Base-by-base conservation (phyloP, 2,888 invertebrate species). In the Scaptomyza tumidula region DNA sequence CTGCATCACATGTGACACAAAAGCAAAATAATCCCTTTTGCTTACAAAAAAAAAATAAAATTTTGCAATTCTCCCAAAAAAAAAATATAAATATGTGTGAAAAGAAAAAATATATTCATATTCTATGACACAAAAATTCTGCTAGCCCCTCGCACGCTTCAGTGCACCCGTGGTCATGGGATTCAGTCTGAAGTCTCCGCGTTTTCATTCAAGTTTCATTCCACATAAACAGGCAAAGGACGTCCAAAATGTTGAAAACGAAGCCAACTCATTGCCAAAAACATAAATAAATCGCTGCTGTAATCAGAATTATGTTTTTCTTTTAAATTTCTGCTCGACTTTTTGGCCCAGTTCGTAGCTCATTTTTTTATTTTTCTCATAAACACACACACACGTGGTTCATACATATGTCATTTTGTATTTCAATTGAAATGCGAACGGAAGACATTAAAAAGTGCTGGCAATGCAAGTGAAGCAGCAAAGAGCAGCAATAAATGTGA, bases 201-300 rank as follows among this genome's bases (percentile, higher is more conserved):
- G 19, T 14, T 24, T 49, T 33, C 70, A 69, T 73, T 83, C 86
- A 55, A 76, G 86, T 86, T 86, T 82, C 84, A 80, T 82, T 86
- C 78, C 45, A 33, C 45, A 67, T 86, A 82, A 86, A 71, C 46
- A 56, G 49, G 54, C 45, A 33, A 43, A 16, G 53, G 24, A 3
- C 14, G 67, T 82, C 37, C 63, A 49, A 62, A 39, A 54, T 50
- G 41, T 13, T 43, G 19, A 33, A 52, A 50, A 53, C 49, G 44
- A 48, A 37, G 24, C 24, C 1, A 24, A 24, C 24, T 24, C 24
- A 24, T 3, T 2, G 24, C 24, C 24, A 3, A 24, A 24, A 24
- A 24, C 24, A 24, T 24, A 24, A 24, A 24, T 24, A 53, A 71
- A 71, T 61, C 31, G 75, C 74, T 75, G 54, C 62, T 54, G 57